These are phyloP conservation scores for Epirrhoe tristata DNA, from an alignment of 2,888 invertebrate genomes.

Conservation along the genomic window DNA sequence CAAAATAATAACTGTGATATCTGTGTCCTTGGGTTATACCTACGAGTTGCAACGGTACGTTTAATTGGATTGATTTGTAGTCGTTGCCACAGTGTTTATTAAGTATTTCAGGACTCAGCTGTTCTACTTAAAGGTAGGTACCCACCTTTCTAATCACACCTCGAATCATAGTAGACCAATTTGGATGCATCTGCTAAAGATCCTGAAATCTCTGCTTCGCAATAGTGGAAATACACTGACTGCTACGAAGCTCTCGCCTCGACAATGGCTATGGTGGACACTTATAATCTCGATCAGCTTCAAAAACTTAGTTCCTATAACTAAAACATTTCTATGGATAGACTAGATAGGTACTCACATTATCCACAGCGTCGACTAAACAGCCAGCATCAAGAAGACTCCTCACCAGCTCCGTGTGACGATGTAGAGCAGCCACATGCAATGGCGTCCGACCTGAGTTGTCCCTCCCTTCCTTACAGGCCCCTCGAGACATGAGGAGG, in stretches of 20 bases:
- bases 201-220: no score
- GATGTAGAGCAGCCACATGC: constrained; percentile 91
- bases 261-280: no score
- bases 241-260: no score
- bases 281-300: not conserved
- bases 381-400: constrained; percentile 89
- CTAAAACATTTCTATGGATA: not conserved
- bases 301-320: not conserved
- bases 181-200: no score
- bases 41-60: constrained; percentile 17
- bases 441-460: constrained; percentile 90
- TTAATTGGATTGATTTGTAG: constrained; percentile 26
- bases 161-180: no score
- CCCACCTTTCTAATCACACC: no score
- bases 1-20: constrained; percentile 36
- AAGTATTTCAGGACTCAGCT: not conserved
- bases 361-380: constrained; percentile 83
- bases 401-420: constrained; percentile 90
- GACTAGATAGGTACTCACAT: constrained; percentile 56
- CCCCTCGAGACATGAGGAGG: constrained; percentile 85
- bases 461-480: constrained; percentile 89
- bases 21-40: constrained; percentile 36
- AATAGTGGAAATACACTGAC: no score
- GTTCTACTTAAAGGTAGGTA: no score
- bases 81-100: not conserved